phyloP scores from a whole-genome alignment of 2,113 vertebrate genomes.

The Cichladusa arquata region DNA sequence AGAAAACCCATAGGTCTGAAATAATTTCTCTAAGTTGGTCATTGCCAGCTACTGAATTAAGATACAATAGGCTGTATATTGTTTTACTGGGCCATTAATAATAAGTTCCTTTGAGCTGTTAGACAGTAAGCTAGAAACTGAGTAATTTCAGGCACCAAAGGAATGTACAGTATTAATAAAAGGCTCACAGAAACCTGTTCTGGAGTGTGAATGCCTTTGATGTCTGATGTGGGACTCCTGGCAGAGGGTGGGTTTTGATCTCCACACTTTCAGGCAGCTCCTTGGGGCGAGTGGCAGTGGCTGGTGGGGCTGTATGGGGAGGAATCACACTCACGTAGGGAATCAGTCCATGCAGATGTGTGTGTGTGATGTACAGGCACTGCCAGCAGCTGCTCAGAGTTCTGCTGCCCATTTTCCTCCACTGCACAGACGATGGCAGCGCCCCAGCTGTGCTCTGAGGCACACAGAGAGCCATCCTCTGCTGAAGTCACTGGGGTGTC shows the following conservation, averaged over 20 bases:
- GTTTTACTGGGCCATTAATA: constrained; percentile 72
- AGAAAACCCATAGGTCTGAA: constrained; percentile 59
- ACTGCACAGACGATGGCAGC: fast-evolving
- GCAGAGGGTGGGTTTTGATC: neutral
- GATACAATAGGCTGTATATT: constrained; percentile 62
- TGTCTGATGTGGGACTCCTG: neutral
- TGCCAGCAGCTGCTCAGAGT: neutral
- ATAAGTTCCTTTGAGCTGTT: constrained; percentile 31
- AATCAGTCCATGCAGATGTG: fast-evolving
- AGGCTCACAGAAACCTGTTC: neutral
- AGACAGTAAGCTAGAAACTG: constrained; percentile 34
- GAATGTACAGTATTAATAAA: constrained; percentile 34
- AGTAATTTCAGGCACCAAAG: constrained; percentile 50
- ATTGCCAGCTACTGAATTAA: constrained; percentile 62
- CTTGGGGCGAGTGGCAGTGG: neutral
- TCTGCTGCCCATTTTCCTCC: neutral
- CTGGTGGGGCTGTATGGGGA: neutral
- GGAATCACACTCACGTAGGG: fast-evolving
- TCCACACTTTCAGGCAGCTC: neutral
- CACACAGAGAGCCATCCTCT: fast-evolving
- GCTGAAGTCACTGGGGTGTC: neutral
- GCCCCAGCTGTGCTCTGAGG: neutral
- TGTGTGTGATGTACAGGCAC: neutral
- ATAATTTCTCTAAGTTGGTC: constrained; percentile 51
- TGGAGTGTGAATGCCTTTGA: neutral